Percentiles rank a stretch among this genome's conserved stretches.
These are phyloP conservation scores for Formicarius rufipectus DNA, from an alignment of 2,113 vertebrate species.

Conservation along the genomic window DNA sequence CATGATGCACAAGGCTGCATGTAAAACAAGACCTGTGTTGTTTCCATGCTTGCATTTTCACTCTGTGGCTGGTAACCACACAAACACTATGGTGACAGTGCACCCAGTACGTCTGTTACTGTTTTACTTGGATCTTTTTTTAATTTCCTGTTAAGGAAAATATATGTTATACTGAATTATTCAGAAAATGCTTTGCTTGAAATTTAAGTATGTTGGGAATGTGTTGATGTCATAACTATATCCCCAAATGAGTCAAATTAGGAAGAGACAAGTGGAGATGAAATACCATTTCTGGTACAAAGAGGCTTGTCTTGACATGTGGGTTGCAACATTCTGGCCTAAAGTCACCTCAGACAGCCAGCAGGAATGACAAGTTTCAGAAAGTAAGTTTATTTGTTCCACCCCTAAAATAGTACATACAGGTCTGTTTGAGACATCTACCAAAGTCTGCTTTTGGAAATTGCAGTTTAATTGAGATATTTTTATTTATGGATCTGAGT, in stretches of 20 bases:
- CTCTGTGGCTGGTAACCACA: not conserved
- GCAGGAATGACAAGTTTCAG: not conserved
- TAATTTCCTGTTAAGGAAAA: not conserved
- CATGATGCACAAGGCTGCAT: not conserved
- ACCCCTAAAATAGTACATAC: not conserved
- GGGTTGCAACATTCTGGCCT: not conserved
- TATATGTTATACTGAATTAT: not conserved
- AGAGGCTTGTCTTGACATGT: constrained; percentile 15
- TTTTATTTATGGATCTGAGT: not conserved
- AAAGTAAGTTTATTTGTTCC: not conserved
- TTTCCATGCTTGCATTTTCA: not conserved
- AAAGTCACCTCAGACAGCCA: not conserved
- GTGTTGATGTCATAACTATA: not conserved
- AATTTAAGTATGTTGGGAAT: not conserved
- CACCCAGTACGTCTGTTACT: not conserved
- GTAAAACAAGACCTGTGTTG: not conserved
- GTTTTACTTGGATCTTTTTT: not conserved
- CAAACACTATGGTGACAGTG: not conserved
- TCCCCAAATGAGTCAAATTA: constrained; percentile 11
- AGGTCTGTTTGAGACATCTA: not conserved
- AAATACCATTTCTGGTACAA: constrained; percentile 44
- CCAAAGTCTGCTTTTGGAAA: not conserved
- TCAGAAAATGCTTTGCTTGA: not conserved
- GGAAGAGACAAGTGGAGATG: not conserved
- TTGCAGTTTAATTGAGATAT: not conserved